Evolutionary conservation across 2,888 invertebrate genomes (phyloP), one percentile per base, ranked within the genome.

Genomic region (Nemurella pictetii): DNA sequence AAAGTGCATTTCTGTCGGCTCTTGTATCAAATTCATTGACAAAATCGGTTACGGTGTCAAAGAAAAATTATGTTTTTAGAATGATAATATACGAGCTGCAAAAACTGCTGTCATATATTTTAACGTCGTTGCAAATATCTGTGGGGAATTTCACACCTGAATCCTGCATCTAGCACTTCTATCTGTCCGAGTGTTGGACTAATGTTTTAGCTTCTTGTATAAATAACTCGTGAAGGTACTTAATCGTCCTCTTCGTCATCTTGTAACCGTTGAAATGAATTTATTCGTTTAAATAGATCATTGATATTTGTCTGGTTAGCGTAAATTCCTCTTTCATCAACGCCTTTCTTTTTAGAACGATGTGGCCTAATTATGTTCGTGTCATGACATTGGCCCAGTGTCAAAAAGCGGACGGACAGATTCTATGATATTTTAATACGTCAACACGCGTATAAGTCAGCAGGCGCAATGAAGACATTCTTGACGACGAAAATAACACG

Each of bases 251-350:
- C 55, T 55, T 55, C 55, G 20, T 55, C 55, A 55, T 55, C 55
- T 12, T 20, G 15, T 15, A 20, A 20, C 55, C 20, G 55, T 1
- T 28, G 28, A 75, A 75, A 26, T 75, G 25, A 75, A 75, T 75
- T 27, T 75, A 75, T 75, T 27, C 12, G 28, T 27, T 27, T 75
- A 75, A 75, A 75, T 75, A 75, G 75, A 75, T 30, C 28, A 78
- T 78, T 30, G 78, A 78, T 78, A 78, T 78, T n/a, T n/a, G 78
- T 78, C 78, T n/a, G 26, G 29, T 78, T 78, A 30, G n/a, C 28
- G 30, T n/a, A 30, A 28, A 78, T 30, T 78, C 29, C 30, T 78
- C 78, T 28, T n/a, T 30, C 30, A 30, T 78, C 78, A 78, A 29
- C 78, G 30, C 75, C 75, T 75, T 27, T 27, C 75, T 27, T 26